Evolutionary conservation across 2,797 vertebrate species (phyloP), one percentile per base, ranked within the genome.

Genomic region (Rhinichthys osculus): DNA sequence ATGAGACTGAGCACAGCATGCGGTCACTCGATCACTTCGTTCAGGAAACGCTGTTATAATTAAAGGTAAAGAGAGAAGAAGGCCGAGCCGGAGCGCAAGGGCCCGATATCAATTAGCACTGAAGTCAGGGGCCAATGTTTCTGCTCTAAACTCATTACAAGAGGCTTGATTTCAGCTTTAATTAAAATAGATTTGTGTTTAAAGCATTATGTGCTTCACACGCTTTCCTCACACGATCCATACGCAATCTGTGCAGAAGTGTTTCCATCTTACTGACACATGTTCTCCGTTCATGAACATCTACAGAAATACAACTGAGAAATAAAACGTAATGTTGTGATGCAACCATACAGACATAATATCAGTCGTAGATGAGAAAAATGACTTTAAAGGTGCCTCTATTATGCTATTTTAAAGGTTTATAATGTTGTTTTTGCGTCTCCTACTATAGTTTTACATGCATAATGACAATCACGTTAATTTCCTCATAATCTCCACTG

Each of bases 151-250:
- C 90, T 78, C 88, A 92, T 93, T 92, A 91, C 85, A 83, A 71
- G 71, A 69, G 86, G 87, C 89, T 86, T 88, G 91, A 92, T 89
- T 90, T 83, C 74, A 88, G 85, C 85, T 88, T 86, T 93, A 94
- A 95, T 94, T 94, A 88, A 92, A 94, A 94, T 94, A 88, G 93
- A 94, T 94, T 92, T 52, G 81, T 89, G 78, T 89, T 89, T 7
- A 83, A 82, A 81, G 80, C 85, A 81, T 83, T 86, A 80, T 86
- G 78, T 82, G 57, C 81, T 33, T 16, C 83, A 19, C n/a, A 69
- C 21, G 79, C 70, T 82, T 40, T 74, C 47, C 77, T 88, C 72
- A 52, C 13, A 72, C 64, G 54, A 87, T 89, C 88, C 27, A 87
- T 85, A 81, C 1, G 17, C 86, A 83, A 84, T 84, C 86, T 84